Conservation (phyloP, 2,888 invertebrate species). For the Agrochola lota region DNA sequence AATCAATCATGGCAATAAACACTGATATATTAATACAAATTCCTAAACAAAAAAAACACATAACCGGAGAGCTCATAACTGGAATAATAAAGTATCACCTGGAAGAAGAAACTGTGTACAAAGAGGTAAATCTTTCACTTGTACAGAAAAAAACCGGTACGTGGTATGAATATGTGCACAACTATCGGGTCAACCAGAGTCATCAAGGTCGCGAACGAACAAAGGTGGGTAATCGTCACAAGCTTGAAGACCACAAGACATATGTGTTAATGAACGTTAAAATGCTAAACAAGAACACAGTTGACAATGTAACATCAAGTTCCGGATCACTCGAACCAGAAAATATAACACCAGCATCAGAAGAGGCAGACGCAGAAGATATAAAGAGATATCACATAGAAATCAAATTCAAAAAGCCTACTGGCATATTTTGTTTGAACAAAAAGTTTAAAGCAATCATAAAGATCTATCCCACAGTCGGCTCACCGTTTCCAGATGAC, state of each 20-base stretch:
- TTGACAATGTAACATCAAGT: not conserved
- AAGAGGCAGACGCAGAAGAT: not conserved
- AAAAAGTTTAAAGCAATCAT: slow-evolving; percentile 37
- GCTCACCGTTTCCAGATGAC: slow-evolving; percentile 36
- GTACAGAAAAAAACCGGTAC: not conserved
- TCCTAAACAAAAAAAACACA: slow-evolving; percentile 32
- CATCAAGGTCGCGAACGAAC: slow-evolving; percentile 1
- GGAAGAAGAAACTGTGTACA: slow-evolving; percentile 39
- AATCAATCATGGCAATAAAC: slow-evolving; percentile 25
- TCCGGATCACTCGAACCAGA: not conserved
- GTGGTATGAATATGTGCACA: slow-evolving; percentile 44
- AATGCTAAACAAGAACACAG: slow-evolving; percentile 41
- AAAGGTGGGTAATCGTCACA: slow-evolving; percentile 12
- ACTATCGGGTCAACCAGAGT: not conserved
- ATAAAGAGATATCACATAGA: slow-evolving; percentile 48
- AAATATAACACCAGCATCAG: not conserved
- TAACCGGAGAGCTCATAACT: slow-evolving; percentile 23
- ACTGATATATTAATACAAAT: slow-evolving; percentile 48
- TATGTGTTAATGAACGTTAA: slow-evolving; percentile 43
- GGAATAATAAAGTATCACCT: slow-evolving; percentile 44
- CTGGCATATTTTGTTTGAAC: slow-evolving; percentile 38
- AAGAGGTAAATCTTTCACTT: slow-evolving; percentile 24
- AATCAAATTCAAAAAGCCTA: slow-evolving; percentile 43
- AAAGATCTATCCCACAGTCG: slow-evolving; percentile 48
- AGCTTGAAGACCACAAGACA: slow-evolving; percentile 34